phyloP scores from a whole-genome alignment of 2,113 vertebrate genomes.

The Phylloscopus trochiloides region DNA sequence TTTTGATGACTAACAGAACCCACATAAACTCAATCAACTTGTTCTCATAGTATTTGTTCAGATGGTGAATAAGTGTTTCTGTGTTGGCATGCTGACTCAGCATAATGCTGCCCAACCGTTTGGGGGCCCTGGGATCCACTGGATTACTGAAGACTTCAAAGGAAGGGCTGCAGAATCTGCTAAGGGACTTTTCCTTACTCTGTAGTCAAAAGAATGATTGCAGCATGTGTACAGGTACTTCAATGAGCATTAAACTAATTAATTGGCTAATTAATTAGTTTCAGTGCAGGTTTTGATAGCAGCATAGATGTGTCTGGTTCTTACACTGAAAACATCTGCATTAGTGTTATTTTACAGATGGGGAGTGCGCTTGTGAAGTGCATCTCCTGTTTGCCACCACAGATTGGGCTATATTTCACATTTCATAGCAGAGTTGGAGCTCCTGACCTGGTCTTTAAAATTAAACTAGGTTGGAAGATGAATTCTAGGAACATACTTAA shows the following conservation, averaged over 20 bases:
- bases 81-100: conserved; percentile 13
- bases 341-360: background rate
- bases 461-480: background rate
- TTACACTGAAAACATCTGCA: background rate
- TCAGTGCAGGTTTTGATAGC: background rate
- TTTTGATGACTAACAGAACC: background rate
- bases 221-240: conserved; percentile 1
- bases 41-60: background rate
- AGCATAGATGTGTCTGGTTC: background rate
- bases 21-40: background rate
- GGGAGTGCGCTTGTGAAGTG: background rate
- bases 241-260: background rate
- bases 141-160: background rate
- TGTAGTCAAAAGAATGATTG: background rate
- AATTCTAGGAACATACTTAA: background rate
- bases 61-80: background rate
- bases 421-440: background rate
- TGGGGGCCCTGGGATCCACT: background rate
- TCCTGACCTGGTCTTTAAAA: background rate
- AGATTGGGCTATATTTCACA: background rate
- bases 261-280: conserved; percentile 27
- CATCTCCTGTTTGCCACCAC: background rate
- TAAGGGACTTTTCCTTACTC: background rate
- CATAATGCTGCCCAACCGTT: background rate
- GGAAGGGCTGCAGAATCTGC: background rate